Evolutionary conservation across 2,797 vertebrate species (phyloP), one percentile per base, ranked within the genome.

Genomic region (Neomorphus geoffroyi): DNA sequence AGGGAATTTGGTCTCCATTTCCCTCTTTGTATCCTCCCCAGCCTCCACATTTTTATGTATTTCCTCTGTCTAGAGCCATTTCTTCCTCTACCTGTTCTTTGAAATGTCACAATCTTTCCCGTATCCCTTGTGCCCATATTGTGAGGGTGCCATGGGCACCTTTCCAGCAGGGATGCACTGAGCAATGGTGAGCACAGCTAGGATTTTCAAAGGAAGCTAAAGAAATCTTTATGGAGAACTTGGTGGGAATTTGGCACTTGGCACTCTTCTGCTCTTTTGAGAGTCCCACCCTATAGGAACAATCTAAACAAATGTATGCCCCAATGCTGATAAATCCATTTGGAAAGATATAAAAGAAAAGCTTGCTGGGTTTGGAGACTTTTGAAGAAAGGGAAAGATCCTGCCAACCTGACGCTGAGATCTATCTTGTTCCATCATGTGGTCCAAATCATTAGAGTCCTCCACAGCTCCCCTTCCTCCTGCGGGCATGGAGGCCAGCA

Each of bases 321-420:
- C 84, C 72, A 69, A 89, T 37, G 39, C 95, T 93, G 96, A 94
- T 94, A 96, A 94, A 95, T 95, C 79, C 61, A 1, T 80, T 69
- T 92, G 94, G 96, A 93, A 86, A 92, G 72, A 64, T 87, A 97
- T 94, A 88, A 94, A 96, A 95, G 80, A 57, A 89, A 94, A 93
- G 32, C 62, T 86, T 83, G 24, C 64, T 62, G 86, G 46, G 57
- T 85, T 94, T 93, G 69, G 86, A 96, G 93, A 94, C 86, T 88
- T 97, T 94, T 96, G 95, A 96, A 95, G 95, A 96, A 93, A 89
- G 74, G 84, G 86, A 94, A 96, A 89, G 94, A 93, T 91, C 88
- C 90, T 96, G 93, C 88, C 90, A 95, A 90, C 90, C 86, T 96
- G 93, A 87, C 0, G 16, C 75, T 53, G 79, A 85, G 88, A 89